These are phyloP conservation scores for Netelia inedita DNA, from an alignment of 2,888 invertebrate species.

Conservation along the genomic window DNA sequence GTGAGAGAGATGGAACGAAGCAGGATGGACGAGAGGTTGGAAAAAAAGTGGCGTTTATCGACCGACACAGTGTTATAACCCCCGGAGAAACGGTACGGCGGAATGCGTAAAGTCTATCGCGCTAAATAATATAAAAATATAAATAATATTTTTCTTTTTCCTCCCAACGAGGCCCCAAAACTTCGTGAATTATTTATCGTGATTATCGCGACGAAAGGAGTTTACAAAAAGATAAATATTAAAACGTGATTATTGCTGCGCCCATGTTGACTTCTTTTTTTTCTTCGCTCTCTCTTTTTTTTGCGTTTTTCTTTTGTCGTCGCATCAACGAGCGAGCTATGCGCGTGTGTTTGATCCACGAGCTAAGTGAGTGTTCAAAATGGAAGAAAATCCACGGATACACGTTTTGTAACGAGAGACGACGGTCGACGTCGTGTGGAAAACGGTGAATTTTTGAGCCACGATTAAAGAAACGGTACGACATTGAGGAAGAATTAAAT, in stretches of 20 bases:
- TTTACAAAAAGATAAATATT: no score
- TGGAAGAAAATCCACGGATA: conserved; percentile 30
- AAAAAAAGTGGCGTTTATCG: conserved; percentile 22
- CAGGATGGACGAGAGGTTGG: conserved; percentile 8
- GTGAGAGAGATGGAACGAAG: conserved; percentile 11
- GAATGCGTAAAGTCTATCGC: background rate
- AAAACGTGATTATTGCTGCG: no score
- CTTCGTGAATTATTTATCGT: no score
- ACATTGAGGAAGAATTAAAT: conserved; percentile 4
- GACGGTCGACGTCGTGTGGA: background rate
- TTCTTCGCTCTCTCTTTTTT: no score
- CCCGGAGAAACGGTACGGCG: conserved; percentile 5
- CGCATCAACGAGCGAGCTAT: background rate
- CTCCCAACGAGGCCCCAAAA: no score
- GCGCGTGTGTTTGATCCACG: background rate
- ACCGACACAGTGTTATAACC: conserved; percentile 24
- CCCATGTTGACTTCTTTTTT: no score
- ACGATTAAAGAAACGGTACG: background rate
- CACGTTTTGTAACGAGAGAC: background rate
- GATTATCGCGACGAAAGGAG: no score
- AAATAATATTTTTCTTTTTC: no score
- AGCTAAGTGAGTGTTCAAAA: conserved; percentile 21
- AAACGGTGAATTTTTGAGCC: conserved; percentile 22
- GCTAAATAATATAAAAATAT: background rate
- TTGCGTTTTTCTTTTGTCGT: no score